Conservation (phyloP, 1,140 invertebrate genomes). For the Aplysia californica region DNA sequence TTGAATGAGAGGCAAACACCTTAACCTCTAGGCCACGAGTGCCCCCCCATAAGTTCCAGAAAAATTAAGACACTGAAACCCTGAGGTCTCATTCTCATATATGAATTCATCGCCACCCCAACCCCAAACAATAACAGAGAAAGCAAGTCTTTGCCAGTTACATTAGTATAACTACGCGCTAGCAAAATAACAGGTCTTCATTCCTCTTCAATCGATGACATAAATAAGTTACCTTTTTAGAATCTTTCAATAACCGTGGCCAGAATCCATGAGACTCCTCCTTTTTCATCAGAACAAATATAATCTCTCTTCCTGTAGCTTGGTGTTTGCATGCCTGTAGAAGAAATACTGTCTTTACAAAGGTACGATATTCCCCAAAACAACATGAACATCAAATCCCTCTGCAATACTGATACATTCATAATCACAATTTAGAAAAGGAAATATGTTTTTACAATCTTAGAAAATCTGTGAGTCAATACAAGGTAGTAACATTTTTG, state of each 20-base stretch:
- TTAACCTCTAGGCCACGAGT: too few relatives aligned
- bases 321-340: constrained; percentile 14
- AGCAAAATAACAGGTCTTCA: too few relatives aligned
- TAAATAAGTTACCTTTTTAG: constrained; percentile 17
- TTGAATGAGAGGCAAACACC: too few relatives aligned
- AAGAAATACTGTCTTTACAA: background rate
- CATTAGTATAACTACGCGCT: too few relatives aligned
- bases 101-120: too few relatives aligned
- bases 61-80: too few relatives aligned
- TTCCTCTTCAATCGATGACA: too few relatives aligned
- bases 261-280: constrained; percentile 11
- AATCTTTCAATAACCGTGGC: constrained; percentile 19
- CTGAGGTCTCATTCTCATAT: too few relatives aligned
- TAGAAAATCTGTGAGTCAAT: background rate
- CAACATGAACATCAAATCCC: background rate
- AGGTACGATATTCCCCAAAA: background rate
- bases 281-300: constrained; percentile 23
- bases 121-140: too few relatives aligned
- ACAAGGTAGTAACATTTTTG: background rate
- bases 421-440: background rate
- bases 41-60: too few relatives aligned
- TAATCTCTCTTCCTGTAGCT: constrained; percentile 7
- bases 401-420: background rate
- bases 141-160: too few relatives aligned
- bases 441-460: background rate